phyloP scores from a whole-genome alignment of 2,888 invertebrate species.

The Steinernema carpocapsae region DNA sequence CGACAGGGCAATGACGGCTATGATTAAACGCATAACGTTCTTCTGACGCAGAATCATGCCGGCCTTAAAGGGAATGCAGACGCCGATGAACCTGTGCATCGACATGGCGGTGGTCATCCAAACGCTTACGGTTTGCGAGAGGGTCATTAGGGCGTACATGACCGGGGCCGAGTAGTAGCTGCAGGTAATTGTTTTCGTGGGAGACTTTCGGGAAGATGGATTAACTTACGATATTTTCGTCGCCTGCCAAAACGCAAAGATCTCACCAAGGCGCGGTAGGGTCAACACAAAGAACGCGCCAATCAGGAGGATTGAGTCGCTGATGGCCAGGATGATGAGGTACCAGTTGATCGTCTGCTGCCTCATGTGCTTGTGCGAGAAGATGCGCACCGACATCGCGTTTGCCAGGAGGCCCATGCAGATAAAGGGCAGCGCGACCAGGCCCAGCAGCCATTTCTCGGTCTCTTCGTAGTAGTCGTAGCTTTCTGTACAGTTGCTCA shows the following conservation, averaged over 20 bases:
- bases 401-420: conserved; percentile 49
- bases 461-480: conserved; percentile 50
- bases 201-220: not conserved
- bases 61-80: conserved; percentile 71
- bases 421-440: conserved; percentile 53
- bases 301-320: conserved; percentile 64
- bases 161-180: conserved; percentile 54
- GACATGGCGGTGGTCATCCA: conserved; percentile 76
- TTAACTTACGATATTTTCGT: conserved; percentile 45
- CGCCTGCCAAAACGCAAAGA: conserved; percentile 68
- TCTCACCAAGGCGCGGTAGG: conserved; percentile 72
- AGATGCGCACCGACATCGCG: conserved; percentile 52
- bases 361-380: conserved; percentile 51
- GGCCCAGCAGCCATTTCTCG: conserved; percentile 65
- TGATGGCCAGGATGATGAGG: conserved; percentile 70
- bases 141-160: conserved; percentile 53
- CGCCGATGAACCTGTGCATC: conserved; percentile 80
- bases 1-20: conserved; percentile 68
- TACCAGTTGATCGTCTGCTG: conserved; percentile 67
- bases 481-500: not conserved
- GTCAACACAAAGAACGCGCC: conserved; percentile 80
- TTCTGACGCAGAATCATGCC: conserved; percentile 69
- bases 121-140: conserved; percentile 56
- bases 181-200: conserved; percentile 26
- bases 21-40: conserved; percentile 69